Evolutionary conservation across 2,113 vertebrate species (phyloP).

Genomic region (Amia ocellicauda): DNA sequence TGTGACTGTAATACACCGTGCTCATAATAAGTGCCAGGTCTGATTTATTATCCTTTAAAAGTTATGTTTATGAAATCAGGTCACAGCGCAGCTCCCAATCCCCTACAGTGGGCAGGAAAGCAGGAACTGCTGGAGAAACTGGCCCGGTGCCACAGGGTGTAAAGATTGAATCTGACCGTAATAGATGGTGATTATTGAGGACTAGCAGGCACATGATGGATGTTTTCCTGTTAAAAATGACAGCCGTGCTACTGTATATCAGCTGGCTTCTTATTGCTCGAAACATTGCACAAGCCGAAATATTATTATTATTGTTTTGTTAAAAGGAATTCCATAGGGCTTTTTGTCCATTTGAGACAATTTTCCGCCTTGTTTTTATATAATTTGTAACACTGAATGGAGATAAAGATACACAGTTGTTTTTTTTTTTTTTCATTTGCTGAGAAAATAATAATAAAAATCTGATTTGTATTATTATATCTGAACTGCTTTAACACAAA

Average conservation of each 20-base stretch:
- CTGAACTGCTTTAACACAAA: no score
- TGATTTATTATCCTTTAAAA: conserved; percentile 47
- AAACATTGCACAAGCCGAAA: no score
- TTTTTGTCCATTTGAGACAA: background rate
- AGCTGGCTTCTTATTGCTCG: conserved; percentile 42
- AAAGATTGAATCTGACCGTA: conserved; percentile 68
- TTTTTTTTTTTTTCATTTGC: no score
- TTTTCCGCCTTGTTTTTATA: background rate
- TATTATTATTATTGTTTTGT: background rate
- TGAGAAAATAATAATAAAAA: no score
- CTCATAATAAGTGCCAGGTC: background rate
- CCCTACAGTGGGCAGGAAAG: conserved; percentile 66
- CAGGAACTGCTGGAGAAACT: conserved; percentile 57
- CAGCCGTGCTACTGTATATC: conserved; percentile 55
- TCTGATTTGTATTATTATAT: no score
- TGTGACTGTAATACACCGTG: background rate
- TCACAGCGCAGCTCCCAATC: conserved; percentile 60
- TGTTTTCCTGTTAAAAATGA: conserved; percentile 65
- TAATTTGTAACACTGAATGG: no score
- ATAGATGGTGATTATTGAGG: conserved; percentile 72
- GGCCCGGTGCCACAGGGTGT: conserved; percentile 56
- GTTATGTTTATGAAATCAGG: conserved; percentile 39
- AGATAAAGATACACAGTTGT: no score
- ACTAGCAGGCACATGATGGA: conserved; percentile 64
- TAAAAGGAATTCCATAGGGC: background rate